Evolutionary conservation across 2,888 invertebrate genomes (phyloP), one percentile per base, ranked within the genome.

Genomic region (Scaptomyza cyrtandrae): DNA sequence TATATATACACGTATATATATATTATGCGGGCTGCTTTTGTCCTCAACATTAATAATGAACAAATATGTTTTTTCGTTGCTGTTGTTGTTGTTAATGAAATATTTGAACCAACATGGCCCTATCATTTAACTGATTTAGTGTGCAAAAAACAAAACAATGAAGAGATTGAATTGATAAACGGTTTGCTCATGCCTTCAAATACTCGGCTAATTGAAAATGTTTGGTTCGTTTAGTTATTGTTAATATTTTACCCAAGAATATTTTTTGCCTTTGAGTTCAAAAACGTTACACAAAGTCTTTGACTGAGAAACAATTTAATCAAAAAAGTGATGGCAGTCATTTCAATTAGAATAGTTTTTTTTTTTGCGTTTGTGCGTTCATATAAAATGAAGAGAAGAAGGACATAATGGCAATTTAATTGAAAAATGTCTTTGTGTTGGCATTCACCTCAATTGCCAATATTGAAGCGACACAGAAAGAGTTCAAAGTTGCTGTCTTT

Each of bases 391-490:
- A 10, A 10, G 13, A 19, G 19, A 7, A 37, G 14, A 37, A 7
- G 24, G 14, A 37, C 29, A 41, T 41, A 73, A 73, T 73, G 70
- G 71, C 48, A 64, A 76, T 80, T 80, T 81, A 89, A 89, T 89
- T 89, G 89, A 82, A 87, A 89, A 63, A 77, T 76, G 71, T 75
- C 78, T 72, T 73, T 33, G 33, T 67, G 66, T 11, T 52, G 50
- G 50, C 50, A 35, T 50, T 43, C 60, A 48, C 54, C 57, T 63
- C 33, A 54, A 46, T 44, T 39, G 59, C 29, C 58, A 46, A 43
- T 44, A 44, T 49, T 58, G 50, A 80, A 80, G 66, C 39, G 58
- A 65, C 64, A 50, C 60, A 48, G 75, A 54, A 55, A 14, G 43
- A 53, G 6, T 29, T n/a, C 5, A 29, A 13, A 2, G 50, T 55